Evolutionary conservation across 2,797 vertebrate genomes (phyloP).

Genomic region (Apogon talboti): DNA sequence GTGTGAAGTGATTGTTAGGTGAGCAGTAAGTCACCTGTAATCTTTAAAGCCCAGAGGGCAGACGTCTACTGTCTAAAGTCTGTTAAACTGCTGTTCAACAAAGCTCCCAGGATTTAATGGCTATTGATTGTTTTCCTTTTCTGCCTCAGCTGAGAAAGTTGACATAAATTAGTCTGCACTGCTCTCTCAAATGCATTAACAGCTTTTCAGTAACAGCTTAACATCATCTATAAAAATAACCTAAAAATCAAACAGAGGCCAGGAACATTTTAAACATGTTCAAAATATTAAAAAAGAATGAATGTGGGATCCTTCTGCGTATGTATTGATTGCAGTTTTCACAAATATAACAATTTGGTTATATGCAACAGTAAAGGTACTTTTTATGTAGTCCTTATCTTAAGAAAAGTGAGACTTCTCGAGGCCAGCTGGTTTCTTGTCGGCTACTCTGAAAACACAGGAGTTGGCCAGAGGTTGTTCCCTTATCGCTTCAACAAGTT

Average conservation of each 20-base stretch:
- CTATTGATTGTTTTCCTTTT: slow-evolving; percentile 79
- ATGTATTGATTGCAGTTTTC: neutral
- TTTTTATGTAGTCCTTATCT: slow-evolving; percentile 47
- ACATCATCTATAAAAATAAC: slow-evolving; percentile 45
- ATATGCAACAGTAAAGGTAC: neutral
- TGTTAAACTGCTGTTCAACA: slow-evolving; percentile 76
- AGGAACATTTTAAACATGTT: slow-evolving; percentile 10
- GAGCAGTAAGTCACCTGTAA: slow-evolving; percentile 80
- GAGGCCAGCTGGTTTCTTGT: slow-evolving; percentile 25
- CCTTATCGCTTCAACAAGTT: slow-evolving; percentile 46
- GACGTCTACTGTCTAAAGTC: slow-evolving; percentile 65
- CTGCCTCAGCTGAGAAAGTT: slow-evolving; percentile 71
- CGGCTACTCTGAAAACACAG: slow-evolving; percentile 61
- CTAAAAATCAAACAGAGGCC: slow-evolving; percentile 30
- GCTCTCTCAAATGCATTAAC: slow-evolving; percentile 66
- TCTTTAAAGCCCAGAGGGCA: slow-evolving; percentile 75
- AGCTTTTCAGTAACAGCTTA: slow-evolving; percentile 60
- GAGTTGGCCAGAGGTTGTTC: slow-evolving; percentile 19
- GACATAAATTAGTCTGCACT: slow-evolving; percentile 77
- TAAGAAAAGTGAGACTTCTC: slow-evolving; percentile 39
- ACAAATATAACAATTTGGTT: neutral
- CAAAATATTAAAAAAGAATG: slow-evolving; percentile 19
- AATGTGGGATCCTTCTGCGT: neutral
- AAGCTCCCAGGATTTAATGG: slow-evolving; percentile 77
- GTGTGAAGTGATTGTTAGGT: slow-evolving; percentile 47